phyloP scores from a whole-genome alignment of 2,113 vertebrate genomes.

The Odocoileus virginianus region DNA sequence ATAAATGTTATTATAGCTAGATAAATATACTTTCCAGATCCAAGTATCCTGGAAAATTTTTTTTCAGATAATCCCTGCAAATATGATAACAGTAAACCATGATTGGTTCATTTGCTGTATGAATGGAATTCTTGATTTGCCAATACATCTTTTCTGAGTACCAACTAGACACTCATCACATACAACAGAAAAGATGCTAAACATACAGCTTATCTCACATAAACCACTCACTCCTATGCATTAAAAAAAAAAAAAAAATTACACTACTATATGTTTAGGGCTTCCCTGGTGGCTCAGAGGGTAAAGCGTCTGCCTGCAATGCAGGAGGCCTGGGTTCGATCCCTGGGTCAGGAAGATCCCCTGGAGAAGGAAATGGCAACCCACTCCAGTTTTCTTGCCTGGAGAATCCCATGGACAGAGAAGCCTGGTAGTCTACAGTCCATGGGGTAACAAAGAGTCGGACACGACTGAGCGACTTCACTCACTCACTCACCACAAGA shows the following conservation, averaged over 20 bases:
- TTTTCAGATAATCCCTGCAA: not conserved
- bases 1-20: not conserved
- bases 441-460: not conserved
- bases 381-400: not conserved
- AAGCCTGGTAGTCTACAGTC: not conserved
- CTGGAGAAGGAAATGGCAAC: not conserved
- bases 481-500: not conserved
- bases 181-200: not conserved
- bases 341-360: not conserved
- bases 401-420: not conserved
- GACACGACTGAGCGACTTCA: not conserved
- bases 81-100: not conserved
- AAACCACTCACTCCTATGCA: not conserved
- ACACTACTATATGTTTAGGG: not conserved
- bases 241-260: not conserved
- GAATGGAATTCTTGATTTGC: not conserved
- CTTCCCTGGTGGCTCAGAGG: not conserved
- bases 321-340: fast-evolving
- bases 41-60: not conserved
- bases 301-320: not conserved
- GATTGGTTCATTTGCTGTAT: not conserved
- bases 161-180: not conserved
- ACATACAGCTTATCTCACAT: not conserved
- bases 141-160: not conserved
- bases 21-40: not conserved